Evolutionary conservation across 2,888 invertebrate genomes (phyloP).

Genomic region (Theristus sp.): DNA sequence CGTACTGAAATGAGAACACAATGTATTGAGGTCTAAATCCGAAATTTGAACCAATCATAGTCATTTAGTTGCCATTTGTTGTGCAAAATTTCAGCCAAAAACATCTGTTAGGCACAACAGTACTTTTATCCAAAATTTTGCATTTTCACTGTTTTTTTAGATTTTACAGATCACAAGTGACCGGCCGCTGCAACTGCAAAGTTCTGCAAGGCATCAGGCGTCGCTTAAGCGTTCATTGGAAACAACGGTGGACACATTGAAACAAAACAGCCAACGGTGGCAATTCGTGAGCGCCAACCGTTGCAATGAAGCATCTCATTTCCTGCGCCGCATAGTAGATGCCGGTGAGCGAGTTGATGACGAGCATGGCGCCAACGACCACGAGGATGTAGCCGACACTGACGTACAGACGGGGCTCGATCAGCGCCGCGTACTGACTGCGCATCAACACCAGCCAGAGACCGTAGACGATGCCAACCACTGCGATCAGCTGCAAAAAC

Average conservation of each 20-base stretch:
- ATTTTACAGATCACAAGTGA: no score
- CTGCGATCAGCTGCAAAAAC: constrained; percentile 16
- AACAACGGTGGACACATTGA: neutral
- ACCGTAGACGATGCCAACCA: constrained; percentile 20
- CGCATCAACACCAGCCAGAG: constrained; percentile 20
- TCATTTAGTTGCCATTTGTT: no score
- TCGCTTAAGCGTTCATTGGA: neutral
- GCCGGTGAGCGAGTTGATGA: constrained; percentile 15
- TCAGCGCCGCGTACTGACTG: constrained; percentile 21
- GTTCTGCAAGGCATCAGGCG: no score
- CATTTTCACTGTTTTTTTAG: no score
- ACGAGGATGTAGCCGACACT: constrained; percentile 20
- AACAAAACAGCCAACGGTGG: neutral
- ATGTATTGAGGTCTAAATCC: no score
- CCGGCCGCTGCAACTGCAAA: no score
- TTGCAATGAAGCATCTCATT: constrained; percentile 22
- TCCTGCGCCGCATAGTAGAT: constrained; percentile 18
- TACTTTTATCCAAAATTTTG: no score
- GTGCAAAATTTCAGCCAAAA: no score
- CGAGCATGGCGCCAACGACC: constrained; percentile 12
- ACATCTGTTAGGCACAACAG: no score
- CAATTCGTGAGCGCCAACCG: constrained; percentile 11
- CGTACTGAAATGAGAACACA: constrained; percentile 16
- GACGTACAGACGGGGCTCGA: constrained; percentile 24
- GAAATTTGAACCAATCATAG: neutral